Base-by-base conservation (phyloP, 2,888 invertebrate species). In the Acronicta aceris region DNA sequence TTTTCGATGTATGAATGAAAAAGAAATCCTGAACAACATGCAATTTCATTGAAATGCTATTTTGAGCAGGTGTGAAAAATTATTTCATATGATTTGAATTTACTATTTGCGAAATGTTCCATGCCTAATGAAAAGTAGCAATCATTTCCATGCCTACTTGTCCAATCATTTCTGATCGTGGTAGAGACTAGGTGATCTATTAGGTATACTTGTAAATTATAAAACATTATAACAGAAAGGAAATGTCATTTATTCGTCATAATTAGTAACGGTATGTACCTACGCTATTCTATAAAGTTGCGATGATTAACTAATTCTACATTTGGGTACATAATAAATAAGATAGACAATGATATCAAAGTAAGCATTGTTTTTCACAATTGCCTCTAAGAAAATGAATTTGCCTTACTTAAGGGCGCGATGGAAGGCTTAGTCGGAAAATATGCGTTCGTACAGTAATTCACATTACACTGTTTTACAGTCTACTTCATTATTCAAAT, bases 381-480 rank as follows among this genome's bases (percentile, higher is more conserved):
- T 59, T 64, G 67, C 64, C 68, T 62, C 36, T 68, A 58, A 33
- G n/a, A 60, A 72, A 70, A 42, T 13, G 42, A 68, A 66, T 71
- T 81, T 76, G 76, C 74, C 75, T 76, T 65, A 77, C 49, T 55
- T 68, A 65, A 46, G 50, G 74, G 69, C 72, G 74, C 74, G 80
- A 81, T 76, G 76, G 76, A 71, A 73, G 58, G 72, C 54, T 71
- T 74, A 53, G 49, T 76, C 60, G 73, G 75, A 75, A 76, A 79
- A 64, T 56, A 77, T 73, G 73, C 70, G 63, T 65, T 71, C 74
- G 74, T 65, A 65, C 65, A 65, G 71, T 76, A 83, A 82, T 81
- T 79, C 81, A 87, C 74, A 65, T 88, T 88, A 87, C 87, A 92
- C 93, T 93, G 92, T 93, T 89, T 87, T 87, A 92, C 92, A 93